Evolutionary conservation across 2,113 vertebrate genomes (phyloP).

Genomic region (Pelmatolapia mariae): DNA sequence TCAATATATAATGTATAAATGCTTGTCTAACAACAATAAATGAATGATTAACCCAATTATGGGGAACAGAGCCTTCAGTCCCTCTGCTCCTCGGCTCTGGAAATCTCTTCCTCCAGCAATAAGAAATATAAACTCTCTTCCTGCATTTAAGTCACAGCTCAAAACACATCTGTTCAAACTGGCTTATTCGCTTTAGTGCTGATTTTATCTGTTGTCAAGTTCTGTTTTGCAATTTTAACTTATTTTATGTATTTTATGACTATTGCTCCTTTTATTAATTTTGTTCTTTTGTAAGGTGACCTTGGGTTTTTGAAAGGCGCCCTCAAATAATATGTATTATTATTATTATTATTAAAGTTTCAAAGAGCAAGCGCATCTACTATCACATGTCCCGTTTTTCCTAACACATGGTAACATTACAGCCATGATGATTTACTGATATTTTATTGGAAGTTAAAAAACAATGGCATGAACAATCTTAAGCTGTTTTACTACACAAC

Average conservation of each 20-base stretch:
- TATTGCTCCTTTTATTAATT: not conserved
- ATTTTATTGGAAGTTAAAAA: not conserved
- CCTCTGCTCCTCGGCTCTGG: not conserved
- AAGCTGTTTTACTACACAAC: not conserved
- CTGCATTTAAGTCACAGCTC: not conserved
- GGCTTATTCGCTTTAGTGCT: not conserved
- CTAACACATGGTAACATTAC: not conserved
- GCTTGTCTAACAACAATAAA: not conserved
- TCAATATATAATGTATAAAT: not conserved
- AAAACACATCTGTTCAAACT: not conserved
- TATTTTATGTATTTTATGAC: not conserved
- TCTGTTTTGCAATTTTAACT: not conserved
- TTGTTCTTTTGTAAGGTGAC: not conserved
- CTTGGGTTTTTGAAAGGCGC: rapidly evolving
- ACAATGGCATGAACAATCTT: rapidly evolving
- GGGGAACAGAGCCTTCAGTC: not conserved
- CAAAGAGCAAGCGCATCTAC: not conserved
- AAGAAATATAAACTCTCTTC: not conserved
- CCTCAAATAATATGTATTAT: not conserved
- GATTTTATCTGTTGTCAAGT: not conserved
- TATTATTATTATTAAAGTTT: not conserved
- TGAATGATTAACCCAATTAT: not conserved
- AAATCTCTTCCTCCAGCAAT: not conserved
- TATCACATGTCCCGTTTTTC: not conserved
- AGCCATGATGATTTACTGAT: not conserved